Conservation (phyloP, 2,797 vertebrate species). For the Propithecus perrieri region DNA sequence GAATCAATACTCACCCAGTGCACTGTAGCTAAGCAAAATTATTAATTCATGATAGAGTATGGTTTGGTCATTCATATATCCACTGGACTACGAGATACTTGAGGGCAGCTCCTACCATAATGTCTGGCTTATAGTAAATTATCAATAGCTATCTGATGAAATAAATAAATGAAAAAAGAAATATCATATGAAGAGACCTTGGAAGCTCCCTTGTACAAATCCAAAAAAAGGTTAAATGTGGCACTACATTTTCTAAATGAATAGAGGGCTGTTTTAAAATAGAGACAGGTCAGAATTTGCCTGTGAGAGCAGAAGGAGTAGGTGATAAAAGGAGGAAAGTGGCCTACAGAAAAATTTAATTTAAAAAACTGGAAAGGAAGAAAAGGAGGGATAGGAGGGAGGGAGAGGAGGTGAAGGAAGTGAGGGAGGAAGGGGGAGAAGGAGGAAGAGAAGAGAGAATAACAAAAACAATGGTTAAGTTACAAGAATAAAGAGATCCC, state of each 20-base stretch:
- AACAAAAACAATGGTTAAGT: not conserved
- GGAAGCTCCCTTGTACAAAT: not conserved
- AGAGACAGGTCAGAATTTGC: slow-evolving; percentile 1
- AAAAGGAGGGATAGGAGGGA: not conserved
- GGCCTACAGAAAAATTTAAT: not conserved
- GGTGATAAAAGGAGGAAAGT: not conserved
- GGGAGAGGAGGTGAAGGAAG: too few species aligned
- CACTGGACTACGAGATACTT: not conserved
- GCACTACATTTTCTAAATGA: not conserved
- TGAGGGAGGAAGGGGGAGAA: not conserved
- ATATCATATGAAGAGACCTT: not conserved
- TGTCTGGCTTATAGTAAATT: not conserved
- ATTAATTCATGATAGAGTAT: slow-evolving; percentile 39
- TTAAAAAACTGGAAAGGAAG: not conserved
- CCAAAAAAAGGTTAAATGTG: not conserved
- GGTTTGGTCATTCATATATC: not conserved
- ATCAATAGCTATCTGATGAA: not conserved
- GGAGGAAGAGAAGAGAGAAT: not conserved
- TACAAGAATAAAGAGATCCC: not conserved
- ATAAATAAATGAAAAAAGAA: not conserved
- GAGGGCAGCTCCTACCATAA: not conserved
- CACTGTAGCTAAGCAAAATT: slow-evolving; percentile 11
- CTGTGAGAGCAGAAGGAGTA: not conserved
- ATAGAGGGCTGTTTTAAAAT: not conserved
- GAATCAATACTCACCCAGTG: not conserved